These are phyloP conservation scores for Megalops cyprinoides DNA, from an alignment of 2,797 vertebrate species.

Conservation along the genomic window DNA sequence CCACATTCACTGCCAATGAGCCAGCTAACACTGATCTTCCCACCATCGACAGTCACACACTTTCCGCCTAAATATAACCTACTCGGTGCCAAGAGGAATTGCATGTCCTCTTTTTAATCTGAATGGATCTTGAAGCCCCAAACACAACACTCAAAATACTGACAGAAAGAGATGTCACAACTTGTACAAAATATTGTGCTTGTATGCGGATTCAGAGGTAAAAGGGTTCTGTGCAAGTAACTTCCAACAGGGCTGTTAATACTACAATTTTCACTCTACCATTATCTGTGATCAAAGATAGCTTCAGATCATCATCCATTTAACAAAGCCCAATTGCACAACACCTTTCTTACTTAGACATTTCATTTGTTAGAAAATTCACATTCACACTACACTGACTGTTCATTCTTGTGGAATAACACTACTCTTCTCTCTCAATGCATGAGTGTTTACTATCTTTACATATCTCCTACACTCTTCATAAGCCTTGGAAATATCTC, in stretches of 20 bases:
- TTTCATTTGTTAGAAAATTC: not conserved
- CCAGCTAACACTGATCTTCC: not conserved
- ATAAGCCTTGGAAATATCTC: constrained; percentile 17
- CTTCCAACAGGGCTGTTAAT: not conserved
- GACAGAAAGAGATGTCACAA: not conserved
- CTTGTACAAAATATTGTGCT: not conserved
- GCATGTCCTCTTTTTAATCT: not conserved
- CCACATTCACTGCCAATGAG: not conserved
- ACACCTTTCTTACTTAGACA: not conserved
- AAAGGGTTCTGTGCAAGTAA: not conserved
- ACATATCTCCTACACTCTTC: constrained; percentile 2
- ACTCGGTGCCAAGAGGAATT: not conserved
- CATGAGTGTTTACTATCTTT: not conserved
- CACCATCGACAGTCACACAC: not conserved
- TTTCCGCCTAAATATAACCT: not conserved
- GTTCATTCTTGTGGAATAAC: not conserved
- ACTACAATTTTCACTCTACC: too few species aligned
- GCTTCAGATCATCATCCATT: constrained; percentile 11
- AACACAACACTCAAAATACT: not conserved
- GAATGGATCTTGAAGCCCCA: not conserved
- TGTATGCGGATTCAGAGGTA: constrained; percentile 2
- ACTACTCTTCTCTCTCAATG: not conserved
- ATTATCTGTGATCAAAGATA: not conserved
- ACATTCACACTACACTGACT: not conserved
- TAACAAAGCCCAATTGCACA: not conserved